phyloP scores from a whole-genome alignment of 2,113 vertebrate genomes.

The Ranitomeya variabilis region DNA sequence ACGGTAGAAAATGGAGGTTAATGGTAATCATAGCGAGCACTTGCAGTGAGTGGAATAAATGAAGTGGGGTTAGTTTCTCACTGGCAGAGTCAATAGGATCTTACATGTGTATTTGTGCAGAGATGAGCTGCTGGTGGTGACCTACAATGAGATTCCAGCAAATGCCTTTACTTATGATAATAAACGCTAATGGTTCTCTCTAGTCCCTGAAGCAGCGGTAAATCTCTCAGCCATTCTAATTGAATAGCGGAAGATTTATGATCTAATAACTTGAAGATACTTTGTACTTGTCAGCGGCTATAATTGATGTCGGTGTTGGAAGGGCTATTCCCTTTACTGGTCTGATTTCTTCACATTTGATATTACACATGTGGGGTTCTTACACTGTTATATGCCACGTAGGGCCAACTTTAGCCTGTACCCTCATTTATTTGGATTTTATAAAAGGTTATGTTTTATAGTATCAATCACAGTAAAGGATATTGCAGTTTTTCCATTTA shows the following conservation, averaged over 20 bases:
- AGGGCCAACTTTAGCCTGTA: neutral
- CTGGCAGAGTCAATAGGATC: conserved; percentile 35
- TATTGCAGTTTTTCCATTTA: neutral
- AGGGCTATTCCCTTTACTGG: conserved; percentile 1
- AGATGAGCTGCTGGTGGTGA: conserved; percentile 44
- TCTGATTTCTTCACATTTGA: conserved; percentile 6
- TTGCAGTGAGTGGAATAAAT: conserved; percentile 29
- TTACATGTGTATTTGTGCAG: conserved; percentile 45
- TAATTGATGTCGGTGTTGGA: conserved; percentile 29
- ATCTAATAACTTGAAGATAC: conserved; percentile 53
- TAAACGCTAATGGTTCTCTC: conserved; percentile 51
- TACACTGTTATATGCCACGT: neutral
- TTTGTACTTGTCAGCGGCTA: conserved; percentile 48
- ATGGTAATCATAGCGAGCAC: neutral
- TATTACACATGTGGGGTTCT: conserved; percentile 2
- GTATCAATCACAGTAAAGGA: neutral
- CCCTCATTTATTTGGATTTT: neutral
- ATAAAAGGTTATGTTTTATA: neutral
- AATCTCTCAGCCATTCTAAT: conserved; percentile 50
- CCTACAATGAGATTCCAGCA: conserved; percentile 51
- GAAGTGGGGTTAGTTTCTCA: conserved; percentile 14
- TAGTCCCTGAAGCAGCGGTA: conserved; percentile 40
- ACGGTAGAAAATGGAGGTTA: conserved; percentile 19
- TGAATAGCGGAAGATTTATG: conserved; percentile 51
- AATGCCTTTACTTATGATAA: conserved; percentile 55